Percentiles rank a stretch among this genome's conserved stretches.
Evolutionary conservation across 2,797 vertebrate species (phyloP).

Genomic region (Protosalanx chinensis): DNA sequence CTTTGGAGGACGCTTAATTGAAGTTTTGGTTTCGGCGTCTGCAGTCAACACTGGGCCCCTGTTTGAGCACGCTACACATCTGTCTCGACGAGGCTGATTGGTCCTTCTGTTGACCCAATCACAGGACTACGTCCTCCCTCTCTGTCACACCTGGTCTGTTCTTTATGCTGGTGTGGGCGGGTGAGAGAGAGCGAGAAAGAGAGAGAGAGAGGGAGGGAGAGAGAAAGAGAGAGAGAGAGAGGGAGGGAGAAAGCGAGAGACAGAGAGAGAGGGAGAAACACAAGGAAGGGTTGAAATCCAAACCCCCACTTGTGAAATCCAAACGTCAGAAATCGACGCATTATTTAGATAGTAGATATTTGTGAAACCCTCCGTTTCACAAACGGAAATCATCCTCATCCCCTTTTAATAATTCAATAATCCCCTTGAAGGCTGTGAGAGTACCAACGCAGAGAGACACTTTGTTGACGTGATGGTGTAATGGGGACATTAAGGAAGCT

Average conservation of each 20-base stretch:
- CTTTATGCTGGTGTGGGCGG: neutral
- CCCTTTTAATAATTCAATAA: too few species aligned
- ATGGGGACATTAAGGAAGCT: constrained; percentile 46
- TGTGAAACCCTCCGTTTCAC: too few species aligned
- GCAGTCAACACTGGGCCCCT: neutral
- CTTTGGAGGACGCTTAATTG: neutral
- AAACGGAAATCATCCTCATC: too few species aligned
- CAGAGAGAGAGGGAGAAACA: too few species aligned
- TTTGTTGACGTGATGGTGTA: constrained; percentile 39
- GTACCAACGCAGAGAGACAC: constrained; percentile 33
- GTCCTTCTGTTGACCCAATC: neutral
- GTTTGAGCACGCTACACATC: too few species aligned
- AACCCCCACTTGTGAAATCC: neutral
- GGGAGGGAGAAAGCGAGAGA: too few species aligned
- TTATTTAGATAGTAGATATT: too few species aligned
- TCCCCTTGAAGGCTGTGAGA: too few species aligned
- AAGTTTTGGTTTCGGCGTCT: neutral
- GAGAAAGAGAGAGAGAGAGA: too few species aligned
- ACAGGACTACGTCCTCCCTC: neutral
- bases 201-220: too few species aligned
- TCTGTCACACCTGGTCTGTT: neutral
- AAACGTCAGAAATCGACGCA: neutral
- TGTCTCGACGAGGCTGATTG: neutral
- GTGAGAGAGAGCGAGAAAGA: too few species aligned
- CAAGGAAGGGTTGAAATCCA: too few species aligned